These are phyloP conservation scores for Chironomus riparius DNA, from an alignment of 2,888 invertebrate species.

Conservation along the genomic window DNA sequence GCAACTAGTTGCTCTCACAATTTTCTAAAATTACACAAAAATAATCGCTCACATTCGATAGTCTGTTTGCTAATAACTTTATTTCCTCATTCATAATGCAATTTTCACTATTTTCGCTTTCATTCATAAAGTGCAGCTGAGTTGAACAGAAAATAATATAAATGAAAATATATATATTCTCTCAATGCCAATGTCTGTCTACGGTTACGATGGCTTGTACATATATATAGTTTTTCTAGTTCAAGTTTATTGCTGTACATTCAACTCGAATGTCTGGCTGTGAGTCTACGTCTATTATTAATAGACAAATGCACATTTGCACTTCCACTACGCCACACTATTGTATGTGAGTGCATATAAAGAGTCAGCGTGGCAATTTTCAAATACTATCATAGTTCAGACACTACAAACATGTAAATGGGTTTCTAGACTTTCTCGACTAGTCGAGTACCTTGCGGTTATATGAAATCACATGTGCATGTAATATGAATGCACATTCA, in stretches of 20 bases:
- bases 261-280: constrained; percentile 7
- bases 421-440: constrained; percentile 1
- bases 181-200: too few relatives aligned
- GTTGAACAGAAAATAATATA: background rate
- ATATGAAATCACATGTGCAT: too few relatives aligned
- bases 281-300: constrained; percentile 3
- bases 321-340: background rate
- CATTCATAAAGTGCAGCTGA: background rate
- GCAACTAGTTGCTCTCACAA: background rate
- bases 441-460: background rate
- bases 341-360: background rate
- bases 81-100: constrained; percentile 1
- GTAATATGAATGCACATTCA: too few relatives aligned
- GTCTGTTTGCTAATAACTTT: background rate
- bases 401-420: background rate
- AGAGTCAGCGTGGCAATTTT: background rate
- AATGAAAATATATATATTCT: too few relatives aligned
- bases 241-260: constrained; percentile 18
- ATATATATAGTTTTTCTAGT: constrained; percentile 9
- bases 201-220: background rate
- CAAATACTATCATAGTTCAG: background rate
- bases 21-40: background rate
- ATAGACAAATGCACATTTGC: background rate
- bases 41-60: too few relatives aligned
- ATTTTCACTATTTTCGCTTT: constrained; percentile 12